A percentile compares a stretch with the other conserved stretches of the same genome.
Conservation (phyloP, 1,140 invertebrate species). For the Saccostrea echinata region DNA sequence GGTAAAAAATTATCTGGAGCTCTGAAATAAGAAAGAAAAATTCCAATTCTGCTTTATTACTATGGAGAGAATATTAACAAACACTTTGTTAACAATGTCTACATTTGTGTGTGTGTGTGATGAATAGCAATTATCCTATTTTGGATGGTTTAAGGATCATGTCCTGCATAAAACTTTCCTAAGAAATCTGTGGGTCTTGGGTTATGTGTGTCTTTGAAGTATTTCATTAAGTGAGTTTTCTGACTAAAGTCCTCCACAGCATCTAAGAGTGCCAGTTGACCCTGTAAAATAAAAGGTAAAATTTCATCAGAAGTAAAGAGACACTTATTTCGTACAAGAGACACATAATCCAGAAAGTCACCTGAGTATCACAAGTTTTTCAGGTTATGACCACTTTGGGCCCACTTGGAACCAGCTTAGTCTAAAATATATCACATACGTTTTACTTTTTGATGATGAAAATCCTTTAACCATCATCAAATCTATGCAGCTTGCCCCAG, state of each 20-base stretch:
- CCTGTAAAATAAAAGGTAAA: constrained; percentile 82
- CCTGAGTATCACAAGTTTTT: no score
- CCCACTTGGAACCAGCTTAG: no score
- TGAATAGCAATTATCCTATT: neutral
- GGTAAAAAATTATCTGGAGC: no score
- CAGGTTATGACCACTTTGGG: no score
- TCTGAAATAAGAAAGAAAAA: neutral
- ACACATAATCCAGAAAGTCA: no score
- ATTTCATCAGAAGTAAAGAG: neutral
- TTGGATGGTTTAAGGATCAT: constrained; percentile 57
- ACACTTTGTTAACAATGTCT: neutral
- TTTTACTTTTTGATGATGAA: no score
- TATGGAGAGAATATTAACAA: neutral
- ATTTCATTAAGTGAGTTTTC: constrained; percentile 90
- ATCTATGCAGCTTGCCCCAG: no score
- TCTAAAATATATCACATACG: no score
- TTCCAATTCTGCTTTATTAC: neutral
- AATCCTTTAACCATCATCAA: no score
- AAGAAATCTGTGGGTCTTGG: constrained; percentile 94
- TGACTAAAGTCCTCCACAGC: constrained; percentile 92
- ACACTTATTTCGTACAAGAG: no score
- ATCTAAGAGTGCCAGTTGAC: constrained; percentile 97
- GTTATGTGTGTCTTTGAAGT: constrained; percentile 91
- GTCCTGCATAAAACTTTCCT: constrained; percentile 88
- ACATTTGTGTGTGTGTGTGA: neutral